These are phyloP conservation scores for Formicarius rufipectus DNA, from an alignment of 2,113 vertebrate genomes.

Conservation along the genomic window DNA sequence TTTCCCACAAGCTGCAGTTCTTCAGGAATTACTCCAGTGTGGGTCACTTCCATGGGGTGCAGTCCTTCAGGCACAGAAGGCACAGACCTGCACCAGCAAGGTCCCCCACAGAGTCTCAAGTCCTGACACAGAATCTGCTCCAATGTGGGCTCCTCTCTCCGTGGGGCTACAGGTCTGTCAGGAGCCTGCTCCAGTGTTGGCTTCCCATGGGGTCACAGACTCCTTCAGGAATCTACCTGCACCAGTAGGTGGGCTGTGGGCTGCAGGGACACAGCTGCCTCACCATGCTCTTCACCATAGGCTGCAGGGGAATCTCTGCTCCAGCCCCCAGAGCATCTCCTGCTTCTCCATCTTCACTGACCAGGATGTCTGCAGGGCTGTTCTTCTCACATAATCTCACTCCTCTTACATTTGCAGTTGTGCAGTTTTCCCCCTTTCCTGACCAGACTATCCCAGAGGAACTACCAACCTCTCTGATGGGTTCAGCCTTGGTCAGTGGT, in stretches of 20 bases:
- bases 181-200: not conserved
- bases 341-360: not conserved
- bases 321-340: not conserved
- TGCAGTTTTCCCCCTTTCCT: not conserved
- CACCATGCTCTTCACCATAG: not conserved
- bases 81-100: not conserved
- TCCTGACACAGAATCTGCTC: not conserved
- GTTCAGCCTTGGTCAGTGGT: not conserved
- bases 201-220: not conserved
- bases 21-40: not conserved
- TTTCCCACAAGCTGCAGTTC: not conserved
- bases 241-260: rapidly evolving
- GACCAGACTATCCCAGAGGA: rapidly evolving
- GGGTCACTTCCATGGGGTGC: not conserved
- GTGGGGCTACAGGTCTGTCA: not conserved
- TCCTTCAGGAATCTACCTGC: not conserved
- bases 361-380: not conserved
- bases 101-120: not conserved
- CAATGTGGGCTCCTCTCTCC: not conserved
- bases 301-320: not conserved
- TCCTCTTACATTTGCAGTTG: not conserved
- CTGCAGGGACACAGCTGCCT: not conserved
- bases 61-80: not conserved
- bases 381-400: not conserved
- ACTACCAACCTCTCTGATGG: rapidly evolving